Evolutionary conservation across 2,888 invertebrate genomes (phyloP), one percentile per base, ranked within the genome.

Genomic region (Pristionchus maxplancki): DNA sequence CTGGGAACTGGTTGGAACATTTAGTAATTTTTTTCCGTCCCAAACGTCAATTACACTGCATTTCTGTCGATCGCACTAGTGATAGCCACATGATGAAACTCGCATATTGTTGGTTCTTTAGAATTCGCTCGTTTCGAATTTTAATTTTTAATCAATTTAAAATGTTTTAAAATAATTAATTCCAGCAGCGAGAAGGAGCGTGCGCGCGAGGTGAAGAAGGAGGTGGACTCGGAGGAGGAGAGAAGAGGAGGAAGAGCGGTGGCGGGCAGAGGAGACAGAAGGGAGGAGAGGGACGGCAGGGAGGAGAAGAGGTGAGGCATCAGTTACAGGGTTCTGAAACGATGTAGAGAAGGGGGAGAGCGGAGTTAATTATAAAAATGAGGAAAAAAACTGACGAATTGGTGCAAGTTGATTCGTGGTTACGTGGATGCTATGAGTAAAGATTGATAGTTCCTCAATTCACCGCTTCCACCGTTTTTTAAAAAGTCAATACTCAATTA

Each of bases 181-280:
- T 85, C 3, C 85, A 67, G 85, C 3, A 64, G 34, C 31, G 64
- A 85, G 50, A 85, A 83, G 82, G 82, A 53, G 31, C 82, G 50
- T 15, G 50, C 17, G 37, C 37, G 62, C 20, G 84, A 84, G 64
- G 64, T 50, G 86, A 87, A 87, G 71, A 48, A 71, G 71, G 86
- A 87, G 17, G 48, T 9, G 48, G 86, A 71, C 31, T 31, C 31
- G 24, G 67, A 50, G 5, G 86, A 87, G 28, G 86, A 67, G 44
- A 34, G 40, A 40, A 87, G 48, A 37, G 40, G 37, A 13, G 85
- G 20, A 0, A 24, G 64, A 40, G 28, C 44, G 71, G 50, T 6
- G 31, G 40, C 20, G 40, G 62, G 31, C 5, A 20, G 74, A 74
- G 40, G 74, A 74, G 81, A 82, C 34, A 34, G 34, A 17, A 34